Evolutionary conservation across 1,140 invertebrate species (phyloP).

Genomic region (Microvelia longipes): DNA sequence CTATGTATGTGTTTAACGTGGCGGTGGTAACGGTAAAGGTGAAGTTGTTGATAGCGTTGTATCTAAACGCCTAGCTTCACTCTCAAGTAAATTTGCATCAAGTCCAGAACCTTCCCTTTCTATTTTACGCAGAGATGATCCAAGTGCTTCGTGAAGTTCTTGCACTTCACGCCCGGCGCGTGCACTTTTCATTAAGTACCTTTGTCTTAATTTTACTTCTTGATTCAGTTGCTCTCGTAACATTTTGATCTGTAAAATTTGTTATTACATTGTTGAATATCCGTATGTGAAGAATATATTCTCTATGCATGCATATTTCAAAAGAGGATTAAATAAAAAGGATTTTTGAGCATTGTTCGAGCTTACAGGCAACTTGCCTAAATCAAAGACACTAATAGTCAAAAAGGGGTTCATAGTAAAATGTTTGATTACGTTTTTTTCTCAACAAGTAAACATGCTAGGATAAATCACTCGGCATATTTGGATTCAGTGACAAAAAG

Average conservation of each 20-base stretch:
- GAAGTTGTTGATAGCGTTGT: conserved; percentile 33
- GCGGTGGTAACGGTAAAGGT: conserved; percentile 15
- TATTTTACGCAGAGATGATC: conserved; percentile 67
- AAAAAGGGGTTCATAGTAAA: no score
- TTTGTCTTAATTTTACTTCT: conserved; percentile 69
- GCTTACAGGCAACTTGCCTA: no score
- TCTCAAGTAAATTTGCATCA: conserved; percentile 65
- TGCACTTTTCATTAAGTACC: conserved; percentile 64
- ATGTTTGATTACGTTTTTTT: no score
- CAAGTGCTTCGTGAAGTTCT: conserved; percentile 61
- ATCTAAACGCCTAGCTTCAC: conserved; percentile 69
- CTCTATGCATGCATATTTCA: no score
- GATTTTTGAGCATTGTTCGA: no score
- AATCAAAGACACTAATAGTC: no score
- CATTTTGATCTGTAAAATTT: conserved; percentile 40
- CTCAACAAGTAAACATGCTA: no score
- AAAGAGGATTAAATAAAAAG: no score
- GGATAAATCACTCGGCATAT: no score
- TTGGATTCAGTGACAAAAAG: no score
- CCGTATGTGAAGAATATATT: no score
- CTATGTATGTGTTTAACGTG: background rate
- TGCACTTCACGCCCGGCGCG: conserved; percentile 71
- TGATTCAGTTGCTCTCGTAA: conserved; percentile 67
- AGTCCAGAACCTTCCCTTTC: conserved; percentile 61
- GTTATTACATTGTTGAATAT: no score